phyloP scores from a whole-genome alignment of 1,140 invertebrate species.

The Pogonognathellus flavescens region DNA sequence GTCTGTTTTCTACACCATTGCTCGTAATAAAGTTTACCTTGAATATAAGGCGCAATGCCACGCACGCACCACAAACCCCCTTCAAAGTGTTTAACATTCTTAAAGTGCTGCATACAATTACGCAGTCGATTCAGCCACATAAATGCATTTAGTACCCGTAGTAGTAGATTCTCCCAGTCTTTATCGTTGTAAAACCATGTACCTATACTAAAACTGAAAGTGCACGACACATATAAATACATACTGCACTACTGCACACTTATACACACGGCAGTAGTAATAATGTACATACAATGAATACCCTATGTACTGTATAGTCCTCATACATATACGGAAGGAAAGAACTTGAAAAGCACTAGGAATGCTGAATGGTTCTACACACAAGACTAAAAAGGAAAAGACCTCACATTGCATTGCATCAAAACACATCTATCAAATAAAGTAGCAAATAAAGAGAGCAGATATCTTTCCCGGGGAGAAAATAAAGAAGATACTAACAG shows the following conservation, averaged over 20 bases:
- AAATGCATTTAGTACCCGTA: too few species aligned
- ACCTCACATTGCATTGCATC: constrained; percentile 26
- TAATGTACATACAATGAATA: not conserved
- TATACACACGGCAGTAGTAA: not conserved
- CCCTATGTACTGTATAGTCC: too few species aligned
- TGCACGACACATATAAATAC: too few species aligned
- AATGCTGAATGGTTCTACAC: constrained; percentile 1
- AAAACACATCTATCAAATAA: constrained; percentile 38
- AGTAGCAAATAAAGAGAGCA: constrained; percentile 39
- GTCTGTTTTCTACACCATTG: constrained; percentile 46
- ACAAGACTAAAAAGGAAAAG: not conserved
- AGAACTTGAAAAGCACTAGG: not conserved
- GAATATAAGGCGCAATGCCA: constrained; percentile 5
- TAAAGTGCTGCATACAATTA: constrained; percentile 13
- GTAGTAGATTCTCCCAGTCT: too few species aligned
- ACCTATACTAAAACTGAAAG: too few species aligned
- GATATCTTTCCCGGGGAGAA: constrained; percentile 13
- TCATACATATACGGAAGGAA: not conserved
- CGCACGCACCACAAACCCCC: constrained; percentile 23
- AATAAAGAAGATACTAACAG: constrained; percentile 24
- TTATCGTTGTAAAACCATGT: too few species aligned
- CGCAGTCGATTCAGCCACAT: not conserved
- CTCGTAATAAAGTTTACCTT: constrained; percentile 48
- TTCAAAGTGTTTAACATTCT: constrained; percentile 38
- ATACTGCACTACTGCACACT: too few species aligned